Base-by-base conservation (phyloP, 53 echinoderm and acorn worm species). In the Stichopus horrens region DNA sequence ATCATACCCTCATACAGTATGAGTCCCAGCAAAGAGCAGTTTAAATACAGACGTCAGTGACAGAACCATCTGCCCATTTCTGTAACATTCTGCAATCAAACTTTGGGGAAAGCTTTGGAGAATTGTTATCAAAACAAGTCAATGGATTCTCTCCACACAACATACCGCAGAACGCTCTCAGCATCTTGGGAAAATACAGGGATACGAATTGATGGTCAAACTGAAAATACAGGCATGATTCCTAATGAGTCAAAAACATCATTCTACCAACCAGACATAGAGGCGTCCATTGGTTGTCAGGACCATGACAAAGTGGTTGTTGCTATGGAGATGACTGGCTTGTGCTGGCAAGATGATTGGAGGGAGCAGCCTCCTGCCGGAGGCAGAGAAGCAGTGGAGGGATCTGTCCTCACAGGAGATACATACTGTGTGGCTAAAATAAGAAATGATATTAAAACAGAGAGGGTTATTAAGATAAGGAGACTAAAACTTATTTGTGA, bases 331-430 rank as follows among this genome's bases (percentile, higher is more conserved):
- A 71, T 88, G 92, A 58, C 96, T 95, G 77, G 91, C 92, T 37
- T 89, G 84, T 63, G 93, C 92, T 66, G 93, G 93, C 77, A 96
- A 92, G 87, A 95, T 78, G 68, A 95, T 74, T 5, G 93, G 92
- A 22, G 93, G 95, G 53, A 93, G 77, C 57, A 95, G 80, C 83
- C 96, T 88, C n/a, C 96, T 89, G 18, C 96, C 96, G 9, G 89
- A 59, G 4, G 88, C 51, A 52, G 96, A 91, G 88, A 90, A 96
- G 66, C 95, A 90, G 52, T 92, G 91, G 21, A 96, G 77, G 6
- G 93, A 93, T 76, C 93, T 94, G 89, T 96, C 93, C 52, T 96
- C 96, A 86, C 92, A 95, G 80, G 88, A 93, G 51, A 94, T 77
- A 58, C 91, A 88, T 4, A 92, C 86, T 53, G 90, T 16, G n/a